phyloP scores from a whole-genome alignment of 2,113 vertebrate genomes.

The Phalacrocorax carbo region DNA sequence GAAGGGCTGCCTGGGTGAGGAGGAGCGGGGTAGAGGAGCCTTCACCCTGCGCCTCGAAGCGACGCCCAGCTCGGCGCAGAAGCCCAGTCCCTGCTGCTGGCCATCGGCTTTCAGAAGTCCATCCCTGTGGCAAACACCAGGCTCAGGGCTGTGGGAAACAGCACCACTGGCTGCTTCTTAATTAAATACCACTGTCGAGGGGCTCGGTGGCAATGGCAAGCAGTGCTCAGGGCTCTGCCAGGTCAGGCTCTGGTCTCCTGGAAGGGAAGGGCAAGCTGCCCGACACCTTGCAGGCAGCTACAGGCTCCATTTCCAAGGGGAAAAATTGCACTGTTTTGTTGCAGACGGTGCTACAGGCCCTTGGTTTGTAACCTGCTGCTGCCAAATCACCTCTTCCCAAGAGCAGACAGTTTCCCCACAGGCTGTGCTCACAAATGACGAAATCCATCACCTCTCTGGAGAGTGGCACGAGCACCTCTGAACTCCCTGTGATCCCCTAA shows the following conservation, averaged over 20 bases:
- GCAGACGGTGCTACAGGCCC: background rate
- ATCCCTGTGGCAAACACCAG: background rate
- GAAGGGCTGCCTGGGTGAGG: background rate
- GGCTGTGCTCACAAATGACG: background rate
- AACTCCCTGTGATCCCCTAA: accelerated
- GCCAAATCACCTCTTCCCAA: background rate
- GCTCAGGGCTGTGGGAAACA: background rate
- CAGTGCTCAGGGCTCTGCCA: background rate
- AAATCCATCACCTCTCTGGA: background rate
- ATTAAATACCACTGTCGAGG: background rate
- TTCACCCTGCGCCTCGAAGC: background rate
- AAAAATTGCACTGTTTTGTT: background rate
- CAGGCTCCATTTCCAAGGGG: background rate
- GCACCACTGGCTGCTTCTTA: background rate
- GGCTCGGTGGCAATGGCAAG: background rate
- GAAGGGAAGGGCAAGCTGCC: background rate
- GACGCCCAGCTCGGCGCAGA: accelerated
- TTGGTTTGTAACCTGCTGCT: background rate
- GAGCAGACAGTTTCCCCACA: accelerated
- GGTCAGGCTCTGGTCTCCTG: background rate
- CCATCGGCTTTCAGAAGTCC: accelerated
- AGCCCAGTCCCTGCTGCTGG: accelerated
- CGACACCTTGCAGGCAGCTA: background rate
- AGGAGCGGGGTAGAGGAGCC: background rate
- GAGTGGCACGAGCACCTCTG: background rate